Evolutionary conservation across 2,797 vertebrate species (phyloP).

Genomic region (Tenualosa ilisha): DNA sequence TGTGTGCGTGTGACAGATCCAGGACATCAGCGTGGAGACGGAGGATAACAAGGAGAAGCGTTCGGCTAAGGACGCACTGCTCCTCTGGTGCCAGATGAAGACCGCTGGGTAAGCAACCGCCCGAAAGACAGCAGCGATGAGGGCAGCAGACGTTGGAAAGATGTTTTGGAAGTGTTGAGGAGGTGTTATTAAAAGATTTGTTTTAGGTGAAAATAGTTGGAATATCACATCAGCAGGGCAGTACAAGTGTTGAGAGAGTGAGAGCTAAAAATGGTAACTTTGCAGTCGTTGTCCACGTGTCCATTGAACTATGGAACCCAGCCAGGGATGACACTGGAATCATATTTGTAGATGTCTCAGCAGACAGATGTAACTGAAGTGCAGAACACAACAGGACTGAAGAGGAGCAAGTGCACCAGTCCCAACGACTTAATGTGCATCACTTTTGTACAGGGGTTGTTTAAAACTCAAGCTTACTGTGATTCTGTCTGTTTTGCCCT

Average conservation of each 20-base stretch:
- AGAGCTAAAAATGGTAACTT: neutral
- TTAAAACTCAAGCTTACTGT: no score
- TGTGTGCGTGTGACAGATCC: slow-evolving; percentile 77
- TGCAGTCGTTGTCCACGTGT: neutral
- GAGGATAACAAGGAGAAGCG: slow-evolving; percentile 97
- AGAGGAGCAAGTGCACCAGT: neutral
- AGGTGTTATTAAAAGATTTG: neutral
- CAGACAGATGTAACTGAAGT: neutral
- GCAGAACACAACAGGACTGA: neutral
- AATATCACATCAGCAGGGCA: neutral
- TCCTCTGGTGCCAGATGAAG: slow-evolving; percentile 99
- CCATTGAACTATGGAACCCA: neutral
- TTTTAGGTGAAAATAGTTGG: neutral
- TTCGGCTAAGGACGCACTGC: slow-evolving; percentile 93
- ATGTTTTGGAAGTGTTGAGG: neutral
- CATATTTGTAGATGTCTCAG: neutral
- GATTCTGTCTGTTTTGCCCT: neutral
- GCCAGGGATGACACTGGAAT: neutral
- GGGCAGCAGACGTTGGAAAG: no score
- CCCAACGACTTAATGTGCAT: no score
- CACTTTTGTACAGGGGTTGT: no score
- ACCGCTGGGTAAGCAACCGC: slow-evolving; percentile 85
- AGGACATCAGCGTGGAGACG: slow-evolving; percentile 95
- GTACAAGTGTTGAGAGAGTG: neutral
- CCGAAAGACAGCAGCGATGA: no score